Percentiles rank a stretch among this genome's conserved stretches.
phyloP scores from a whole-genome alignment of 2,888 invertebrate species.

The Chromoteleia sp. region DNA sequence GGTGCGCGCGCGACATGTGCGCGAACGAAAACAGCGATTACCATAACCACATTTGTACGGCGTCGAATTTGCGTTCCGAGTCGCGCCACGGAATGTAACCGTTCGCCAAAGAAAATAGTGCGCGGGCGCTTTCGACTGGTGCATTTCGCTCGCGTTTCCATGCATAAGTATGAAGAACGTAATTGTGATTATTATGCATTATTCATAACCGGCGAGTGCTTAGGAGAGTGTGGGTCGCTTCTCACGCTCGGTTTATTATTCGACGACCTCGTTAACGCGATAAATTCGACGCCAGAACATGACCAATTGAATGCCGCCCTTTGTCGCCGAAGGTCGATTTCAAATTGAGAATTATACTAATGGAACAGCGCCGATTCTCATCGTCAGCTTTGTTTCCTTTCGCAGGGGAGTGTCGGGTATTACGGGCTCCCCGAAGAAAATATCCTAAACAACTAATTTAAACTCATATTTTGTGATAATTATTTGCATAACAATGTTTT shows the following conservation, averaged over 20 bases:
- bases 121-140: conserved; percentile 47
- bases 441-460: too few species aligned
- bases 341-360: conserved; percentile 25
- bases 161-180: conserved; percentile 75
- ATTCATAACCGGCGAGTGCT: conserved; percentile 78
- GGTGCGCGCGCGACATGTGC: conserved; percentile 40
- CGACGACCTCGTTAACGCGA: conserved; percentile 75
- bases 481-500: too few species aligned
- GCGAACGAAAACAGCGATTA: conserved; percentile 49
- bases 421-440: too few species aligned
- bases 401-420: too few species aligned
- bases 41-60: conserved; percentile 55
- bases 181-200: conserved; percentile 79
- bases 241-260: conserved; percentile 76
- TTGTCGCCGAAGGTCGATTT: conserved; percentile 44
- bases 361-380: too few species aligned
- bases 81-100: conserved; percentile 5
- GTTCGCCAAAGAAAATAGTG: conserved; percentile 36
- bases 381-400: too few species aligned
- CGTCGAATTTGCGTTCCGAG: conserved; percentile 46
- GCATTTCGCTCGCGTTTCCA: conserved; percentile 72
- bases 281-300: conserved; percentile 70
- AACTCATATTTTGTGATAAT: too few species aligned
- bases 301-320: conserved; percentile 68
- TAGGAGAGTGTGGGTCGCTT: conserved; percentile 72